Evolutionary conservation across 92 coral and sea anemone species (phyloP), one percentile per base, ranked within the genome.

Genomic region (Bergia sp.): DNA sequence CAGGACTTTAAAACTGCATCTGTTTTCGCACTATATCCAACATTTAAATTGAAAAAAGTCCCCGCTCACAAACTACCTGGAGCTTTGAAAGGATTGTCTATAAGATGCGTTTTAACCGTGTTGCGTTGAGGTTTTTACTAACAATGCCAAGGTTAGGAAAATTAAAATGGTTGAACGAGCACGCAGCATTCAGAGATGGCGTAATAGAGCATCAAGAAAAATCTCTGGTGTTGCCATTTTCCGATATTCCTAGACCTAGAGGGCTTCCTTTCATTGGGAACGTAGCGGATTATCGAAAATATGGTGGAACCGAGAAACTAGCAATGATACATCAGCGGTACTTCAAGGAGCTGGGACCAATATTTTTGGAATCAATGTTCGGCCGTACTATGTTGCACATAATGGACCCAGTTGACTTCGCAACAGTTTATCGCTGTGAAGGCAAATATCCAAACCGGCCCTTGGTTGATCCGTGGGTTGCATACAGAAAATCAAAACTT

Each of bases 341-440:
- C 21, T 94, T 88, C 76, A 81, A 82, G 7, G 89, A 88, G 47
- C 91, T 90, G 65, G 96, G 96, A 7, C 94, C 96, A 7, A 94
- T 94, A 45, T 94, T 78, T 73, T 86, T 93, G 72, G 91, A 92
- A 66, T 49, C 90, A 7, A 73, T 87, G 12, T 83, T 90, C 23
- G 92, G 91, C 6, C 78, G 87, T 18, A 37, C 53, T 0, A 39
- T 85, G 55, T 86, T 94, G 10, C 93, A 94, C 47, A 11, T 93
- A 0, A 55, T 86, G 12, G 94, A 89, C 57, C 95, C 97, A 2
- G 89, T 16, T 18, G 97, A 91, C 67, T 82, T 76, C 29, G 91
- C 86, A 38, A 87, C 76, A 15, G 96, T 93, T 15, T 86, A 86
- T 42, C 95, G 97, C 44, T 84, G 90, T 2, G 95, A 94, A 71